Conservation (phyloP, 2,888 invertebrate genomes). For the Linyphia triangularis region DNA sequence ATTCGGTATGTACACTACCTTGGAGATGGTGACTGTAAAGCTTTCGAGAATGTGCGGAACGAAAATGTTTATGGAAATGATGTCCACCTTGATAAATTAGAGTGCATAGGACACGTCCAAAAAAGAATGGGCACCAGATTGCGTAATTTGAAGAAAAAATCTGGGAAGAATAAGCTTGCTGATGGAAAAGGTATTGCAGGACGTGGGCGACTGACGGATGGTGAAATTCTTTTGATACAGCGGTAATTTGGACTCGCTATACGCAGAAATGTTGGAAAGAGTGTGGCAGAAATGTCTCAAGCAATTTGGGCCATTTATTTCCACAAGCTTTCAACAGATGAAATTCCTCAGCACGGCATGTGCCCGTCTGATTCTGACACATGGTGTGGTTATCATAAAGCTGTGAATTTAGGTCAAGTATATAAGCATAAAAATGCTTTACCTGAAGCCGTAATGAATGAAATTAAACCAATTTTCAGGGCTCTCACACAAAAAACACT, state of each 20-base stretch:
- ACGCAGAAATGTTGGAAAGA: neutral
- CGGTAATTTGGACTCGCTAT: constrained; percentile 14
- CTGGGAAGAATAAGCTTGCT: too few relatives aligned
- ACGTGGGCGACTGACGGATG: too few relatives aligned
- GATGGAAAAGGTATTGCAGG: too few relatives aligned
- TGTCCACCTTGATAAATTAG: neutral
- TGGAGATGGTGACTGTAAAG: neutral
- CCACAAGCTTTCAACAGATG: neutral
- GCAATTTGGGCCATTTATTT: constrained; percentile 16
- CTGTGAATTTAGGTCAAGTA: too few relatives aligned
- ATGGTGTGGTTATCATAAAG: neutral
- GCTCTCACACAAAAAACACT: neutral
- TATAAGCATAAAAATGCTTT: constrained; percentile 14
- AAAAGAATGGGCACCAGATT: neutral
- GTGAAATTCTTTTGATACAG: neutral
- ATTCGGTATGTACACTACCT: neutral
- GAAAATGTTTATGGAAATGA: neutral
- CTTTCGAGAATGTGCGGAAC: neutral
- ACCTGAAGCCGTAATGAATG: neutral
- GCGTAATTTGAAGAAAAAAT: too few relatives aligned
- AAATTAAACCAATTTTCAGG: constrained; percentile 3
- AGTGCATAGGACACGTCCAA: neutral
- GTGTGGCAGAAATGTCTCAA: neutral
- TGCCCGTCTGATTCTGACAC: neutral
- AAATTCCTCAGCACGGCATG: constrained; percentile 14